Evolutionary conservation across 1,140 invertebrate genomes (phyloP).

Genomic region (Proctacanthus coquilletti): DNA sequence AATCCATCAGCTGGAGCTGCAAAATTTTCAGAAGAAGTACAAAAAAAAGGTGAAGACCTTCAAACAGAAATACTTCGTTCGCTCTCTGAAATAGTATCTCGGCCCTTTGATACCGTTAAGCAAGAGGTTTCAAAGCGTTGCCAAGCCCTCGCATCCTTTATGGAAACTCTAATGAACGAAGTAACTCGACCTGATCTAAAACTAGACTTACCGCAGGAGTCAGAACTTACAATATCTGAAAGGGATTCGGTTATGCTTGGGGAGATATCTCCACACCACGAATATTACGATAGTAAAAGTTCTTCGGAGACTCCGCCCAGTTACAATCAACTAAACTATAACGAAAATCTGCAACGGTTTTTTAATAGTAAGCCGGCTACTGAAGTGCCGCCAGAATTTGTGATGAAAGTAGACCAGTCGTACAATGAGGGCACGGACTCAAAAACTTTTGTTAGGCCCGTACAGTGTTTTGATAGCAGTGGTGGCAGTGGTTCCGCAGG

Average conservation of each 20-base stretch:
- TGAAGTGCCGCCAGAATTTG: constrained; percentile 30
- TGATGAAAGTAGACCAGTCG: constrained; percentile 25
- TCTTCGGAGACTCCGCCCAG: constrained; percentile 67
- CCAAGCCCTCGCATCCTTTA: constrained; percentile 54
- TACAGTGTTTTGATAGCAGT: constrained; percentile 30
- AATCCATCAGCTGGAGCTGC: constrained; percentile 29
- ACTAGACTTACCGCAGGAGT: constrained; percentile 39
- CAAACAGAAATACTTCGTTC: constrained; percentile 52
- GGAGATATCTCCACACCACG: constrained; percentile 72
- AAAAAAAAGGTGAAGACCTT: constrained; percentile 42
- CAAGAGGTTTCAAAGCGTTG: constrained; percentile 47
- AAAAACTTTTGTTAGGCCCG: constrained; percentile 15
- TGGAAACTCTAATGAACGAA: constrained; percentile 57
- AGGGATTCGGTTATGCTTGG: constrained; percentile 67
- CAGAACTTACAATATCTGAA: constrained; percentile 41
- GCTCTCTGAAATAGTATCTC: constrained; percentile 48
- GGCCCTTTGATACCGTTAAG: constrained; percentile 38
- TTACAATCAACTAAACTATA: constrained; percentile 76
- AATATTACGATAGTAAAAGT: constrained; percentile 63
- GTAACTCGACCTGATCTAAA: constrained; percentile 36
- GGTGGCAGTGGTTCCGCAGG: constrained; percentile 39
- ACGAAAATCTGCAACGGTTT: constrained; percentile 71
- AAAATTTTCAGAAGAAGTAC: constrained; percentile 37
- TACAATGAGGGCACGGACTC: constrained; percentile 15
- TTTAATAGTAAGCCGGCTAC: constrained; percentile 66